Percentiles rank a stretch among this genome's conserved stretches.
phyloP scores from a whole-genome alignment of 2,797 vertebrate genomes.

The Rhyacichthys aspro region DNA sequence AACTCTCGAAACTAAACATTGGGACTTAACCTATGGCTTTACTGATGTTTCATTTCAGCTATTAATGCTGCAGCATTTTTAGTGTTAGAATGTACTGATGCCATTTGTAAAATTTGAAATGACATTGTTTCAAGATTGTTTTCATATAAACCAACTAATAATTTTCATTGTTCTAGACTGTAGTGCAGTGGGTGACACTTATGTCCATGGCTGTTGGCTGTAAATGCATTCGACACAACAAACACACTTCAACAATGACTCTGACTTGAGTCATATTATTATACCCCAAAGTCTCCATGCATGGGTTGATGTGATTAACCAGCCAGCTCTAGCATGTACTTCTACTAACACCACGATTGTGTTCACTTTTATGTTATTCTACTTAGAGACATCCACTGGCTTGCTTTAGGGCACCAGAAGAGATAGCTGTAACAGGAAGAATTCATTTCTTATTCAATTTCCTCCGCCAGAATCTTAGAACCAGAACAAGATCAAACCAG shows the following conservation, averaged over 20 bases:
- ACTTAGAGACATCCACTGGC: slow-evolving; percentile 4
- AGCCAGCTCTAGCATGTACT: slow-evolving; percentile 10
- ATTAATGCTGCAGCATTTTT: too few relatives aligned
- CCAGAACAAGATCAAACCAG: slow-evolving; percentile 42
- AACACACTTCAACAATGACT: background rate
- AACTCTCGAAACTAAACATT: too few relatives aligned
- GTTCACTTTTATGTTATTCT: slow-evolving; percentile 8
- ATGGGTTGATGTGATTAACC: slow-evolving; percentile 17
- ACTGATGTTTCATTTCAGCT: too few relatives aligned
- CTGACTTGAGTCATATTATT: background rate
- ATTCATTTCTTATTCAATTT: slow-evolving; percentile 51
- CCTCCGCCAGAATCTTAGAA: slow-evolving; percentile 22
- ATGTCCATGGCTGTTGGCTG: too few relatives aligned
- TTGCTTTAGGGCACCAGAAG: slow-evolving; percentile 35
- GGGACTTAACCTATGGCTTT: too few relatives aligned
- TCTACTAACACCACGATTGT: slow-evolving; percentile 11
- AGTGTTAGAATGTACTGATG: too few relatives aligned
- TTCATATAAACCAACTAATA: too few relatives aligned
- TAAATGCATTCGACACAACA: too few relatives aligned
- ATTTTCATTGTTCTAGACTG: too few relatives aligned
- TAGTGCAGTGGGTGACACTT: too few relatives aligned
- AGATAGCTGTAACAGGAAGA: slow-evolving; percentile 32
- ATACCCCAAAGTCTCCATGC: background rate
- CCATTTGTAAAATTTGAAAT: too few relatives aligned
- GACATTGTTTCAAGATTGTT: too few relatives aligned